These are phyloP conservation scores for Metallyticus violacea DNA, from an alignment of 2,888 invertebrate species.

Conservation along the genomic window DNA sequence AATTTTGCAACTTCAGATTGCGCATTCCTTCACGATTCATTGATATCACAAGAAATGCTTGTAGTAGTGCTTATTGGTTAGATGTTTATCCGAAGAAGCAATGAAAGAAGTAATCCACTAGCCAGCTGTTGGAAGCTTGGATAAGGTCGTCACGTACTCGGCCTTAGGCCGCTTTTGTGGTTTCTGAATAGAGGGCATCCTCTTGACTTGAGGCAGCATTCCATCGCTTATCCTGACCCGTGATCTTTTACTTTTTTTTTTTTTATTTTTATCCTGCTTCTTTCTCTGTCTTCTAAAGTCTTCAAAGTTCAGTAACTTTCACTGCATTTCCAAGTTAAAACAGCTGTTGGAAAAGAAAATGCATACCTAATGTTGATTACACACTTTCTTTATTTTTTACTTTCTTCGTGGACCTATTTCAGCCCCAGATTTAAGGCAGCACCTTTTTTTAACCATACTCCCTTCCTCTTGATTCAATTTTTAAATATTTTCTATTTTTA, in stretches of 20 bases:
- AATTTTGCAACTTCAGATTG: not conserved
- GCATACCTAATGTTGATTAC: not conserved
- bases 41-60: not conserved
- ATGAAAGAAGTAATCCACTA: not conserved
- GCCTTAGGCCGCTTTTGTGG: not conserved
- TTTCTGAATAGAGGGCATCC: not conserved
- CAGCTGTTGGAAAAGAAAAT: not conserved
- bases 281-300: not conserved
- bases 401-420: too few relatives aligned
- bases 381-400: not conserved
- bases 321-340: not conserved
- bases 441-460: too few relatives aligned
- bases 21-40: not conserved
- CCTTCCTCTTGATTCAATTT: too few relatives aligned
- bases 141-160: not conserved
- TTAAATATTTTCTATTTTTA: too few relatives aligned
- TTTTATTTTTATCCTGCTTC: not conserved
- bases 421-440: too few relatives aligned
- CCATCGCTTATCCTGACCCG: constrained; percentile 12
- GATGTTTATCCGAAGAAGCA: not conserved
- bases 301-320: not conserved
- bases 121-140: not conserved
- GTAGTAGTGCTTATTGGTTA: not conserved
- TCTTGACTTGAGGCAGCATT: constrained; percentile 4
- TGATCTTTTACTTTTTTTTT: constrained; percentile 2